Base-by-base conservation (phyloP, 2,888 invertebrate species). In the Nesidiocoris tenuis region DNA sequence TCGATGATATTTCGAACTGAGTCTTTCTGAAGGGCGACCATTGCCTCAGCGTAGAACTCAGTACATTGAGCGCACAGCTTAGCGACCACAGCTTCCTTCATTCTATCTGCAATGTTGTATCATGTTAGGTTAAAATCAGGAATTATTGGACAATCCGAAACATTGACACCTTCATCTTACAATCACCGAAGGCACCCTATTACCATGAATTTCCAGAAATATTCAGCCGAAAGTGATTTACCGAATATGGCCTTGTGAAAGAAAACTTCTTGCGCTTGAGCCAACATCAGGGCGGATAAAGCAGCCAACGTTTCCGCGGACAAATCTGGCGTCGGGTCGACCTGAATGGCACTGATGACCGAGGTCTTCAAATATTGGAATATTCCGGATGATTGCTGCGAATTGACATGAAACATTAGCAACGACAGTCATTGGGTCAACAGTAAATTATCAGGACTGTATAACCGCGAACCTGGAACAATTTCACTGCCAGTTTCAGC, bases 191-290 rank as follows among this genome's bases (percentile, higher is more conserved):
- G n/a, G n/a, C n/a, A n/a, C n/a, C n/a, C n/a, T n/a, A n/a, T n/a
- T n/a, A n/a, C n/a, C n/a, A n/a, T n/a, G n/a, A n/a, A n/a, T n/a
- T n/a, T n/a, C n/a, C n/a, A n/a, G n/a, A n/a, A n/a, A n/a, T n/a
- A n/a, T n/a, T n/a, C n/a, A n/a, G n/a, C n/a, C n/a, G n/a, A n/a
- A n/a, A n/a, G n/a, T n/a, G n/a, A 64, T 80, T 82, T 82, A 90
- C 91, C 93, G 82, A 90, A 88, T 79, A 94, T 92, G 70, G 98
- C 97, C 86, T 99, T 99, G 82, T 92, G 89, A 65, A 95, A 95
- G 84, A 98, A 94, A 79, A 96, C 92, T 86, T 99, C 99, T 85
- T 99, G 99, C 7, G 96, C 98, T 85, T 99, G 98, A 17, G 99
- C 98, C 64, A 98, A 86, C 96, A 98, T 97, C 67, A 99, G 85